Percentiles rank a stretch among this genome's conserved stretches.
Evolutionary conservation across 2,797 vertebrate species (phyloP).

Genomic region (Manis crassicaudata): DNA sequence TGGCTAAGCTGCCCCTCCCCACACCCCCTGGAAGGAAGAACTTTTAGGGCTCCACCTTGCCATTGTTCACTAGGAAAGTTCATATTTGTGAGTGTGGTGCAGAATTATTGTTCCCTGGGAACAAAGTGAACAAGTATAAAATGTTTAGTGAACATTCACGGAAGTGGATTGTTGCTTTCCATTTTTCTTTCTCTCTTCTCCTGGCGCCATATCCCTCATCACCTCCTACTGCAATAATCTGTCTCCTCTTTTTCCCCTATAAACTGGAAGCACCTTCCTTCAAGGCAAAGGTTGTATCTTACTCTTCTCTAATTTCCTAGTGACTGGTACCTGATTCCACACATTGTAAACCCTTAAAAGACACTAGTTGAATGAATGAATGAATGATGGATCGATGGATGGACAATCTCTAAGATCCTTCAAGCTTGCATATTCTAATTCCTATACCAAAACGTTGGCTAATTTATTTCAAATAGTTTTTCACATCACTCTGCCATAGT

Average conservation of each 20-base stretch:
- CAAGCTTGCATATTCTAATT: not conserved
- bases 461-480: not conserved
- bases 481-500: not conserved
- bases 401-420: not conserved
- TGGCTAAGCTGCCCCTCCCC: rapidly evolving
- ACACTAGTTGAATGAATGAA: not conserved
- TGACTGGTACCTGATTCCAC: not conserved
- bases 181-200: not conserved
- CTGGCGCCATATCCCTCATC: not conserved
- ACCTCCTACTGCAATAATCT: not conserved
- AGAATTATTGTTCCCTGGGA: not conserved
- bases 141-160: not conserved
- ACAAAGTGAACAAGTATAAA: not conserved
- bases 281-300: not conserved
- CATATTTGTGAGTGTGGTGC: not conserved
- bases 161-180: not conserved
- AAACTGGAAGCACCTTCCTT: not conserved
- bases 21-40: not conserved
- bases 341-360: not conserved
- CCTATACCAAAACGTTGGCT: not conserved
- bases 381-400: not conserved
- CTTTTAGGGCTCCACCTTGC: not conserved
- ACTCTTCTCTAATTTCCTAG: not conserved
- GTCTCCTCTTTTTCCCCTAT: not conserved
- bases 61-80: not conserved